These are phyloP conservation scores for Tiliqua scincoides DNA, from an alignment of 2,113 vertebrate genomes.

Conservation along the genomic window DNA sequence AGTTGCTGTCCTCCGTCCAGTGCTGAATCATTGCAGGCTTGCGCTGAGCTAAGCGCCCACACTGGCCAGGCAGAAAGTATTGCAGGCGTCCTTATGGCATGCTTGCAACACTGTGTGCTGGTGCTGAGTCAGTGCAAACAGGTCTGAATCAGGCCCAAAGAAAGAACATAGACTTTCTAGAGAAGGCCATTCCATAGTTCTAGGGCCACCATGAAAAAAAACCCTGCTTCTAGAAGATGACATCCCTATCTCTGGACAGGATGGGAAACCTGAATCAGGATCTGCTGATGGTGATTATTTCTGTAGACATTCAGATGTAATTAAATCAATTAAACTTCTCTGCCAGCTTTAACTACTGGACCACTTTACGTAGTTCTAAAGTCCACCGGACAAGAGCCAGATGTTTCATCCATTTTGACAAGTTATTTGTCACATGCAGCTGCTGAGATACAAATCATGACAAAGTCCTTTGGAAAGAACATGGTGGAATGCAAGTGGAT, in stretches of 20 bases:
- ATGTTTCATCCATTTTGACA: background rate
- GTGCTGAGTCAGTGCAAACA: too few species aligned
- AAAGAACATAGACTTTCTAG: background rate
- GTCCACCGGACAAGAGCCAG: background rate
- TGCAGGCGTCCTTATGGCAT: too few species aligned
- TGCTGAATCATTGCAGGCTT: too few species aligned
- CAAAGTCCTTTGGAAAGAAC: slow-evolving; percentile 31
- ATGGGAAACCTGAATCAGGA: background rate
- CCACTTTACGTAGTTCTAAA: background rate
- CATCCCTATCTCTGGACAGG: too few species aligned
- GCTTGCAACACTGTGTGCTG: too few species aligned
- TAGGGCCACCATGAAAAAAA: background rate
- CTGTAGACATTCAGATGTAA: background rate
- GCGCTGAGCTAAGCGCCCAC: too few species aligned
- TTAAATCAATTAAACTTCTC: background rate
- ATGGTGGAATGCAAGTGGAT: background rate
- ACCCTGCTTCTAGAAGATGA: background rate
- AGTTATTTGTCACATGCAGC: background rate
- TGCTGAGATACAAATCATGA: background rate
- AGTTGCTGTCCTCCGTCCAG: too few species aligned
- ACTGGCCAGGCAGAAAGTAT: too few species aligned
- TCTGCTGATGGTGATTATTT: too few species aligned
- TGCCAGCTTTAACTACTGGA: background rate
- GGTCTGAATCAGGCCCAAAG: too few species aligned
- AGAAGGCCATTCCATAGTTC: background rate